Percentiles rank a stretch among this genome's conserved stretches.
Evolutionary conservation across 2,888 invertebrate species (phyloP).

Genomic region (Ochlodes sylvanus): DNA sequence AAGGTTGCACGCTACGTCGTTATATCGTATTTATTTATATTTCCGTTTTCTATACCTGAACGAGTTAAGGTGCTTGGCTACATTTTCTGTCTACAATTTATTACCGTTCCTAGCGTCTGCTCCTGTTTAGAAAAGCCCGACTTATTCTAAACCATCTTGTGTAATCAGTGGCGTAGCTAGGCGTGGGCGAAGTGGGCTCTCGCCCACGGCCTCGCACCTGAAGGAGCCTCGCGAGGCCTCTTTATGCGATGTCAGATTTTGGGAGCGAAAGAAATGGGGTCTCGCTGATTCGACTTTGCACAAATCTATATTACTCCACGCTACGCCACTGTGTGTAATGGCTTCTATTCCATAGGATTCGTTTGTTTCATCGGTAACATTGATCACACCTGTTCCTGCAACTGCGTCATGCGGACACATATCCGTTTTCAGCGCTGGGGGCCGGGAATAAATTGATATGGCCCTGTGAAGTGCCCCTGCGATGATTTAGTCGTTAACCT

Average conservation of each 20-base stretch:
- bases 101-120: neutral
- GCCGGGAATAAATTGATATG: constrained; percentile 72
- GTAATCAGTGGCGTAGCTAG: too few relatives aligned
- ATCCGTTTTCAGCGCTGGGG: constrained; percentile 45
- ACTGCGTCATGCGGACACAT: constrained; percentile 45
- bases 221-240: too few relatives aligned
- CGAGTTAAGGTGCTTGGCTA: neutral
- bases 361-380: neutral
- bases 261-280: too few relatives aligned
- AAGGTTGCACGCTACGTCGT: constrained; percentile 3
- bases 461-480: constrained; percentile 67
- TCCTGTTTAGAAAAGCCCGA: too few relatives aligned
- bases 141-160: too few relatives aligned
- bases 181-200: too few relatives aligned
- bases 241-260: too few relatives aligned
- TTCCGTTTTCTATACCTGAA: neutral
- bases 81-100: neutral
- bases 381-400: constrained; percentile 42
- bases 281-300: too few relatives aligned
- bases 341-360: neutral
- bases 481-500: constrained; percentile 81
- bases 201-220: too few relatives aligned
- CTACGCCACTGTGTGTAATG: too few relatives aligned
- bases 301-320: too few relatives aligned
- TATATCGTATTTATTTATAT: neutral